These are phyloP conservation scores for Hartigia nigra DNA, from an alignment of 2,888 invertebrate species.

Conservation along the genomic window DNA sequence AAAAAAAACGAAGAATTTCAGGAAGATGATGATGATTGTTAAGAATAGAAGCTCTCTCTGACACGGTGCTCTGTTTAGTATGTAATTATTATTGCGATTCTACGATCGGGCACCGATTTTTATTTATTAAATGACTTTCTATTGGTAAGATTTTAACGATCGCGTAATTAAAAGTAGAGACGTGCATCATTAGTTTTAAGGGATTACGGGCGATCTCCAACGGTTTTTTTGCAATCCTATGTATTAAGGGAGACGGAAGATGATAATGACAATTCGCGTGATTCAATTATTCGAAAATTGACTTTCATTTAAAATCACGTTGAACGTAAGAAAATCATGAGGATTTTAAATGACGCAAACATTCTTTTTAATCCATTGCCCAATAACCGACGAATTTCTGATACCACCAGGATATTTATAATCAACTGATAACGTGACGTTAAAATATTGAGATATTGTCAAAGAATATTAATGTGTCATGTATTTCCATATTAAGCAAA, in stretches of 20 bases:
- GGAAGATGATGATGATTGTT: background rate
- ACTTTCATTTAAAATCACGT: background rate
- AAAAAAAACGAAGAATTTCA: background rate
- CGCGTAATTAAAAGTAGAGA: background rate
- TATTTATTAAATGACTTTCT: background rate
- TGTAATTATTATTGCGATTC: background rate
- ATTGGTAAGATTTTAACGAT: background rate
- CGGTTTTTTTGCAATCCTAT: slow-evolving; percentile 20
- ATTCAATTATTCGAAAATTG: background rate
- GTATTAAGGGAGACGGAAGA: slow-evolving; percentile 10
- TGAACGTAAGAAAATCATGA: background rate
- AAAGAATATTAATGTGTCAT: background rate
- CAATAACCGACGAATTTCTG: background rate
- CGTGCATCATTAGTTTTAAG: background rate
- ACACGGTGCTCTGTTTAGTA: slow-evolving; percentile 20
- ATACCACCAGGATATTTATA: background rate
- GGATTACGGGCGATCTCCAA: slow-evolving; percentile 14
- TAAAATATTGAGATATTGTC: background rate
- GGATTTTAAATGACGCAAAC: background rate
- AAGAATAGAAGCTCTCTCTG: slow-evolving; percentile 18
- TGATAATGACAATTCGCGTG: background rate
- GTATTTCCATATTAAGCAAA: background rate
- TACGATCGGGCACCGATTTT: background rate
- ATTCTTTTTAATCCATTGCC: background rate
- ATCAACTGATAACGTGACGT: background rate